These are phyloP conservation scores for Bombus superbus DNA, from an alignment of 1,140 invertebrate species.

Conservation along the genomic window DNA sequence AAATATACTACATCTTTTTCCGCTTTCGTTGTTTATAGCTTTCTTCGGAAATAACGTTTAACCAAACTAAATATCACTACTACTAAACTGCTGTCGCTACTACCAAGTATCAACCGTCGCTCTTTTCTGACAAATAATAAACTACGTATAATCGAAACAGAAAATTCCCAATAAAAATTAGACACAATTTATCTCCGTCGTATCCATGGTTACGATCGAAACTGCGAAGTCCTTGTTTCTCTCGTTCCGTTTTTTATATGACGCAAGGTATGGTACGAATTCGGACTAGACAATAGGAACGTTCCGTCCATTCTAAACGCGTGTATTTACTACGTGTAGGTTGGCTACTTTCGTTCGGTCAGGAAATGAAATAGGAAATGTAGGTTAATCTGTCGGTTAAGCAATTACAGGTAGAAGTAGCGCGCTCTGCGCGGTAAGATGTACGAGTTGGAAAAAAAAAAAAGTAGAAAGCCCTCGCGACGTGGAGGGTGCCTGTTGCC, in stretches of 20 bases:
- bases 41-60: too few species aligned
- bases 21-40: too few species aligned
- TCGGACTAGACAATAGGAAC: neutral
- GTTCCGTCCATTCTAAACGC: too few species aligned
- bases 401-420: conserved; percentile 34
- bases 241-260: neutral
- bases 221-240: too few species aligned
- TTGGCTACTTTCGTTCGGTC: neutral
- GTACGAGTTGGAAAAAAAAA: conserved; percentile 20
- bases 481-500: conserved; percentile 1
- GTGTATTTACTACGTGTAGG: neutral
- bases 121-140: too few species aligned
- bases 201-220: neutral
- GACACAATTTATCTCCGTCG: too few species aligned
- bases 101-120: too few species aligned
- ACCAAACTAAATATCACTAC: too few species aligned
- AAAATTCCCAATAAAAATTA: too few species aligned
- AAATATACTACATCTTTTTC: too few species aligned
- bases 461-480: conserved; percentile 32
- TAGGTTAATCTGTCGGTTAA: conserved; percentile 43
- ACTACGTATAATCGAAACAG: too few species aligned
- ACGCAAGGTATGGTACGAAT: neutral
- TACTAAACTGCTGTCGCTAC: too few species aligned
- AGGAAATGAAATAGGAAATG: conserved; percentile 45
- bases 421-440: conserved; percentile 1